These are phyloP conservation scores for Ciona savignyi DNA, from an alignment of 23 tunicate species.

Conservation along the genomic window DNA sequence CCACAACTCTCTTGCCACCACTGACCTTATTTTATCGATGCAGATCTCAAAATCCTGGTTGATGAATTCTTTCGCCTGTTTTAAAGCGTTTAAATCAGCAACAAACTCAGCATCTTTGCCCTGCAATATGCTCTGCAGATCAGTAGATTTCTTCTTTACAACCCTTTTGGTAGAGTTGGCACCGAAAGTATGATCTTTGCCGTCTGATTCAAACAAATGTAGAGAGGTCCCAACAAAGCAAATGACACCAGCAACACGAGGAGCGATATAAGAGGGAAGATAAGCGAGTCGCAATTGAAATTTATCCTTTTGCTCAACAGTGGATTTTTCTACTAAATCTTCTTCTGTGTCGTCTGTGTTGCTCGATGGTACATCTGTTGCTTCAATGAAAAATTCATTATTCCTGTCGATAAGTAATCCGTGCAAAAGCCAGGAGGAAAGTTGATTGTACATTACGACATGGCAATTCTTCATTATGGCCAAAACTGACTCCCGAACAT, in stretches of 20 bases:
- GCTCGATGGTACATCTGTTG: neutral
- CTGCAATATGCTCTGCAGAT: constrained; percentile 39
- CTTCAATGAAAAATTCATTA: constrained; percentile 65
- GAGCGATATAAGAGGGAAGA: constrained; percentile 65
- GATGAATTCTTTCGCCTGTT: constrained; percentile 52
- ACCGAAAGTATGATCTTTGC: neutral
- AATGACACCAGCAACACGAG: constrained; percentile 54
- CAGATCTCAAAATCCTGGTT: constrained; percentile 61
- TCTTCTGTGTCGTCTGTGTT: neutral
- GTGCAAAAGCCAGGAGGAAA: constrained; percentile 70
- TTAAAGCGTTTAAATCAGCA: constrained; percentile 30
- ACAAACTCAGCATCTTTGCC: constrained; percentile 53
- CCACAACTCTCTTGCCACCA: constrained; percentile 83
- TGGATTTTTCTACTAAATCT: neutral
- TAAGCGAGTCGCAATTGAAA: constrained; percentile 34
- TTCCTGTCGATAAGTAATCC: constrained; percentile 65
- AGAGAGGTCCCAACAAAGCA: constrained; percentile 84
- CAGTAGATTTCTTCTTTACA: constrained; percentile 7
- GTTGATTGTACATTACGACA: constrained; percentile 67
- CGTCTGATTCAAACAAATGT: constrained; percentile 49
- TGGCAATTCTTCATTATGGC: constrained; percentile 46
- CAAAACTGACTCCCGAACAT: constrained; percentile 33
- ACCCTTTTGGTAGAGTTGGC: neutral
- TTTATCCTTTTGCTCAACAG: constrained; percentile 6
- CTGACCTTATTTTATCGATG: constrained; percentile 65